phyloP scores from a whole-genome alignment of 2,888 invertebrate genomes.

The Cheilosia impressa region DNA sequence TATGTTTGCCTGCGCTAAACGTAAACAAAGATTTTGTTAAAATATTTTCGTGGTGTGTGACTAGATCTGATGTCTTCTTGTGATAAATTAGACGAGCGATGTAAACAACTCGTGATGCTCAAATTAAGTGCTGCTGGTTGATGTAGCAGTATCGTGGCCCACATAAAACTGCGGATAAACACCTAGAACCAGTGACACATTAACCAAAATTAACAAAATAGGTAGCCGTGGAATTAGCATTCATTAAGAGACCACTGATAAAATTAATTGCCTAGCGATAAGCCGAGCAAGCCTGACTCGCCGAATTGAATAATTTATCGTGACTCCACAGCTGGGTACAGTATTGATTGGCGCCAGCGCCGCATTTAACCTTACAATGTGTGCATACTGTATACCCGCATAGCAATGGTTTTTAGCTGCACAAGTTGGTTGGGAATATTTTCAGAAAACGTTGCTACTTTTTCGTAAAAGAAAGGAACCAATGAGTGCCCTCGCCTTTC shows the following conservation, averaged over 20 bases:
- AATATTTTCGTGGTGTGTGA: not conserved
- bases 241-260: constrained; percentile 26
- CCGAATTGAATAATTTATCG: not conserved
- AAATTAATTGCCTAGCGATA: constrained; percentile 36
- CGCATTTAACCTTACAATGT: not conserved
- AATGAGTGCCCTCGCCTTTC: too few species aligned
- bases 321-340: not conserved
- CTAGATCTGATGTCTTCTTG: constrained; percentile 6
- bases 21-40: constrained; percentile 45
- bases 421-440: not conserved
- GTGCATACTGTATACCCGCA: not conserved
- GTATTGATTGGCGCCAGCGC: not conserved
- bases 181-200: not conserved
- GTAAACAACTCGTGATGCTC: constrained; percentile 23
- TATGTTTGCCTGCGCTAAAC: constrained; percentile 14
- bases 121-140: not conserved
- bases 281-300: not conserved
- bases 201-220: not conserved
- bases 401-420: not conserved
- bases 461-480: not conserved
- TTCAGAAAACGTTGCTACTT: not conserved
- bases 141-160: not conserved
- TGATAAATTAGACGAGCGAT: not conserved
- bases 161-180: too few species aligned
- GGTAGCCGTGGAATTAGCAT: not conserved